Base-by-base conservation (phyloP, 2,113 vertebrate genomes). In the Scalopus aquaticus region DNA sequence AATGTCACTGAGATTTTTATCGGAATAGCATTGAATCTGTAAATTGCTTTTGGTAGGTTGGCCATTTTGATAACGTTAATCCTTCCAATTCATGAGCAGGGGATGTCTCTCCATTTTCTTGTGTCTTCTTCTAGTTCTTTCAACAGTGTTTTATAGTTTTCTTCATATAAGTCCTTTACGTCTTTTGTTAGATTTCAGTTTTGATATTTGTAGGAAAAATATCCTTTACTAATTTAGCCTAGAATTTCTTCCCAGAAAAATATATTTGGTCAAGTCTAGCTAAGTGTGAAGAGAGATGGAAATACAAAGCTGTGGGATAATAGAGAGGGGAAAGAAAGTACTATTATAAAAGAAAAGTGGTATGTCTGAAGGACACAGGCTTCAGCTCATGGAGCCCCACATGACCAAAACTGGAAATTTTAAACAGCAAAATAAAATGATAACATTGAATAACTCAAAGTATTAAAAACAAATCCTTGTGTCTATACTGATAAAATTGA, bases 181-280 rank as follows among this genome's bases (percentile, higher is more conserved):
- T n/a, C n/a, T n/a, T n/a, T n/a, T n/a, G n/a, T n/a, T n/a, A n/a
- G n/a, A n/a, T n/a, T n/a, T n/a, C 19, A 56, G 17, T 56, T 20
- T 56, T 56, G 54, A 6, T 56, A 56, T 56, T 56, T 56, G 54
- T 56, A 56, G 54, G 9, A 89, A 74, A 44, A 64, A 54, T 80
- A 91, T 24, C 42, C 65, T 51, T 42, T 77, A 35, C 81, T 60
- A 79, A 80, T 37, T 83, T 93, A 90, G 54, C 37, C 37, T 60
- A 80, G 9, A 78, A 79, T 88, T 96, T 92, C 24, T 77, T 65
- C 90, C 22, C 24, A 49, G 60, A 70, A 92, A 92, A 80, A 84
- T 56, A 24, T 26, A 20, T 69, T 54, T 94, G 62, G 19, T 96
- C 46, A 44, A 58, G 35, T 85, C 32, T 74, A 82, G 37, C 24